Conservation (phyloP, 2,797 vertebrate genomes). For the Botia kubotai region DNA sequence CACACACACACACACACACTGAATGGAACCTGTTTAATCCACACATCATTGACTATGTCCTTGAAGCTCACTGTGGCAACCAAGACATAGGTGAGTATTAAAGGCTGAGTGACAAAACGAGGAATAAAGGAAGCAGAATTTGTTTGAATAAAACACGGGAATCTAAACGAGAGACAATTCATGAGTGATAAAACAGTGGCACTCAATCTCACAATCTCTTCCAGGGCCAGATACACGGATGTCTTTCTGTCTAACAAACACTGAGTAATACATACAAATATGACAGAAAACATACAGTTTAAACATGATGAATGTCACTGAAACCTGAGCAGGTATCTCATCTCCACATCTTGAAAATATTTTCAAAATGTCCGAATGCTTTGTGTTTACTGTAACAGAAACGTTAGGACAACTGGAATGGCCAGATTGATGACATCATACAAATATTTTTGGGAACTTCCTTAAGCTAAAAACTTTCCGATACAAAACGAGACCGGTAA, state of each 20-base stretch:
- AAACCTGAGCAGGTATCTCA: neutral
- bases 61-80: slow-evolving; percentile 32
- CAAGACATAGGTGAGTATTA: slow-evolving; percentile 8
- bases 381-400: neutral
- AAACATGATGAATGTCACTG: neutral
- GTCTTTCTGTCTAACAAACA: neutral
- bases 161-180: slow-evolving; percentile 5
- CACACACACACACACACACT: neutral
- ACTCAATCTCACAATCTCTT: no score
- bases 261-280: neutral
- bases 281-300: neutral
- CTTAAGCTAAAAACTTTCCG: neutral
- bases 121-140: neutral
- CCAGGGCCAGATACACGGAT: no score
- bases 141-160: slow-evolving; percentile 6
- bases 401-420: neutral
- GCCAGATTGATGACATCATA: neutral
- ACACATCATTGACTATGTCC: slow-evolving; percentile 33
- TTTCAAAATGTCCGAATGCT: neutral
- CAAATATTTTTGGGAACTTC: neutral
- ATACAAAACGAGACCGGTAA: neutral
- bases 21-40: slow-evolving; percentile 34
- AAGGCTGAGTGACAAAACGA: slow-evolving; percentile 22
- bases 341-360: neutral
- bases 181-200: neutral